A percentile compares a stretch with the other conserved stretches of the same genome.
Conservation (phyloP, 1,140 invertebrate species). For the Diabrotica undecimpunctata region DNA sequence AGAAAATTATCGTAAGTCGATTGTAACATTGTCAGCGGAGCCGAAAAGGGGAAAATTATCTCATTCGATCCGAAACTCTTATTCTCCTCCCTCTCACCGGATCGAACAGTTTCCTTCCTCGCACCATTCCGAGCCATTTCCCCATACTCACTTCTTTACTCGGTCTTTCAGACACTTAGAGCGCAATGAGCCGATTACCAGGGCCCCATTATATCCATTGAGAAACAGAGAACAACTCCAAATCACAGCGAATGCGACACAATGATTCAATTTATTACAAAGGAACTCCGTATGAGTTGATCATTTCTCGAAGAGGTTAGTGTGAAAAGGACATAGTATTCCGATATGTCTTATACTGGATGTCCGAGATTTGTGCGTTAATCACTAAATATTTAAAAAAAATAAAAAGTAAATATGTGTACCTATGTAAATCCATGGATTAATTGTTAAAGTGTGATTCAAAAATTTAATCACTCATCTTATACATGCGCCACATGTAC, state of each 20-base stretch:
- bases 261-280: constrained; percentile 30
- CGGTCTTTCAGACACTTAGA: constrained; percentile 37
- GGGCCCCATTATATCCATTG: constrained; percentile 31
- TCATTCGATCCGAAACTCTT: constrained; percentile 4
- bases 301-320: neutral
- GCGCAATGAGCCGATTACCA: constrained; percentile 39
- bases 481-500: too few species aligned
- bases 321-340: neutral
- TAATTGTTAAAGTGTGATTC: too few species aligned
- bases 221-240: constrained; percentile 31
- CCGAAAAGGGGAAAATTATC: neutral
- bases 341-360: too few species aligned
- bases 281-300: constrained; percentile 18
- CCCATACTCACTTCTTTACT: constrained; percentile 39
- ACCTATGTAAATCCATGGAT: too few species aligned
- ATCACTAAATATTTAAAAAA: too few species aligned
- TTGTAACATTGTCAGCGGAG: neutral
- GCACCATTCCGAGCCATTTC: constrained; percentile 40
- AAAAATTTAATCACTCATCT: too few species aligned
- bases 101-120: constrained; percentile 38
- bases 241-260: constrained; percentile 27
- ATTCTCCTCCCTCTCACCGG: constrained; percentile 17
- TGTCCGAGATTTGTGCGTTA: too few species aligned
- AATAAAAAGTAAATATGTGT: too few species aligned
- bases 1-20: neutral